These are phyloP conservation scores for Petrolisthes manimaculis DNA, from an alignment of 2,888 invertebrate species.

Conservation along the genomic window DNA sequence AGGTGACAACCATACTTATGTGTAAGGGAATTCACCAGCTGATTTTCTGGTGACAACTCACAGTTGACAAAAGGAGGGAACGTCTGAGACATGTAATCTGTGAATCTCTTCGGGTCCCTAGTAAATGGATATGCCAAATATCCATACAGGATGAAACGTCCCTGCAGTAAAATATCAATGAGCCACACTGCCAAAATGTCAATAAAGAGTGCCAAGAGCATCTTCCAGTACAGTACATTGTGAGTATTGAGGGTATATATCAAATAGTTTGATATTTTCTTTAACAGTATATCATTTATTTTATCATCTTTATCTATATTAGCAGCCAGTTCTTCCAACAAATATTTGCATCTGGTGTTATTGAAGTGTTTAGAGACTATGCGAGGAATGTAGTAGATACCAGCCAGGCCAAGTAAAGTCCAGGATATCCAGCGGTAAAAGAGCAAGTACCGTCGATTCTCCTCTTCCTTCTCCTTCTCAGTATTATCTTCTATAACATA, in stretches of 20 bases:
- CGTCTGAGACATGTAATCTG: constrained; percentile 63
- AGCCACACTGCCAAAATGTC: constrained; percentile 50
- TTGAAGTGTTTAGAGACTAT: constrained; percentile 61
- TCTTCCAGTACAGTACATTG: constrained; percentile 58
- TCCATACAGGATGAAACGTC: constrained; percentile 55
- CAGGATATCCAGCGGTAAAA: constrained; percentile 63
- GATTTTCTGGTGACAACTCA: constrained; percentile 45
- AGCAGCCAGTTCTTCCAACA: constrained; percentile 53
- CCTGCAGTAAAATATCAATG: constrained; percentile 59
- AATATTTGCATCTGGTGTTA: constrained; percentile 48
- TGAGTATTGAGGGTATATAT: constrained; percentile 57
- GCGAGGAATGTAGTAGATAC: constrained; percentile 58
- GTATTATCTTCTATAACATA: no score
- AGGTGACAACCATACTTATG: constrained; percentile 61
- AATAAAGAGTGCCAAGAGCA: constrained; percentile 50
- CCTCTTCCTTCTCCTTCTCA: no score
- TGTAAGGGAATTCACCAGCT: constrained; percentile 43
- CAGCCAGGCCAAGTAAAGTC: constrained; percentile 57
- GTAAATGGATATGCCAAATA: constrained; percentile 52
- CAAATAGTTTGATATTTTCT: constrained; percentile 41
- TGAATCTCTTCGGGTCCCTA: constrained; percentile 53
- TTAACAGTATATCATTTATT: constrained; percentile 35
- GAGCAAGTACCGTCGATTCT: constrained; percentile 50
- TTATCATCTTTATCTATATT: constrained; percentile 33
- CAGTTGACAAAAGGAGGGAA: constrained; percentile 63